phyloP scores from a whole-genome alignment of 2,888 invertebrate genomes.

The Abscondita cerata region DNA sequence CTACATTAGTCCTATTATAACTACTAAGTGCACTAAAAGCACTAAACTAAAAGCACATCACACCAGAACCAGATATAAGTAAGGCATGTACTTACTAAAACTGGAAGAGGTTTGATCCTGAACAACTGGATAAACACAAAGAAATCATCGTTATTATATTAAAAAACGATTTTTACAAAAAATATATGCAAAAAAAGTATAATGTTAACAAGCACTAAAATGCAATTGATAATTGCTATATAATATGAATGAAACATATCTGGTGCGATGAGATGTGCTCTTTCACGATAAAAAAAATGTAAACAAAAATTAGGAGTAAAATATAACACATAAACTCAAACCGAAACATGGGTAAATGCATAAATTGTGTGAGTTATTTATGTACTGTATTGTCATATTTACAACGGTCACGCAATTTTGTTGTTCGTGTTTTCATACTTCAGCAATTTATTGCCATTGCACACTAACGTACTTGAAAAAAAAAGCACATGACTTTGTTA shows the following conservation, averaged over 20 bases:
- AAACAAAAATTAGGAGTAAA: conserved; percentile 24
- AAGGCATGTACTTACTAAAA: conserved; percentile 87
- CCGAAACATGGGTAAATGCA: neutral
- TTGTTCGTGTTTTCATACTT: neutral
- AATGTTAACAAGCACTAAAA: conserved; percentile 23
- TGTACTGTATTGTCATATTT: conserved; percentile 7
- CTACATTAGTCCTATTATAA: too few relatives aligned
- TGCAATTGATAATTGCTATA: conserved; percentile 15
- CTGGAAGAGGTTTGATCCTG: conserved; percentile 98
- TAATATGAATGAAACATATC: conserved; percentile 39
- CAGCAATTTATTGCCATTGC: neutral
- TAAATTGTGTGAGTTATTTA: neutral
- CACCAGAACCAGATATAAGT: conserved; percentile 53
- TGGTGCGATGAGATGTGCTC: conserved; percentile 55
- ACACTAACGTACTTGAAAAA: too few relatives aligned
- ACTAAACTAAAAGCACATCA: conserved; percentile 54
- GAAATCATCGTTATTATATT: conserved; percentile 48
- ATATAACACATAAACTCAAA: neutral
- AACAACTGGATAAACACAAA: conserved; percentile 83
- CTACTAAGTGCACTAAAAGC: conserved; percentile 17
- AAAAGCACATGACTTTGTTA: neutral
- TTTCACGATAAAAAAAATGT: conserved; percentile 32
- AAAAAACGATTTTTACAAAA: conserved; percentile 8
- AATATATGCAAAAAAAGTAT: conserved; percentile 7
- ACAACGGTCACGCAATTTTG: neutral